These are phyloP conservation scores for Diplazon laetatorius DNA, from an alignment of 2,888 invertebrate genomes.

Conservation along the genomic window DNA sequence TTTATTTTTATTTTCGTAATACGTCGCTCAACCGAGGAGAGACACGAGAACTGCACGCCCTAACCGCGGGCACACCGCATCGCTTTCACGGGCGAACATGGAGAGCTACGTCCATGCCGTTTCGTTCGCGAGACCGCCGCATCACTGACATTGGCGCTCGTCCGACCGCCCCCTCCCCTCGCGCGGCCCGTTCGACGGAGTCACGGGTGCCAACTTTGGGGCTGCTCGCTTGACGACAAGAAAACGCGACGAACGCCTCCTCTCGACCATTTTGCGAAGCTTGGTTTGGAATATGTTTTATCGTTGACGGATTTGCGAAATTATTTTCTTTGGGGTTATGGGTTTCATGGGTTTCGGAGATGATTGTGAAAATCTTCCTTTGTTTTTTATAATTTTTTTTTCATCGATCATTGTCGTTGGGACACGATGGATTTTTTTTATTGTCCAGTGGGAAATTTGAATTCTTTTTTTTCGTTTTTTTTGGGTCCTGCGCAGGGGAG, in stretches of 20 bases:
- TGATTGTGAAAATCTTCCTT: too few relatives aligned
- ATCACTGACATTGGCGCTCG: constrained; percentile 64
- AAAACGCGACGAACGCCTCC: constrained; percentile 55
- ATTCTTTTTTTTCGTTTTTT: constrained; percentile 64
- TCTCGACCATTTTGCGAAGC: too few relatives aligned
- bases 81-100: constrained; percentile 80
- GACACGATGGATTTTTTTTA: not conserved
- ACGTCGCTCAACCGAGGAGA: constrained; percentile 71
- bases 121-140: constrained; percentile 73
- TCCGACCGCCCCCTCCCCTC: constrained; percentile 37
- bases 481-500: constrained; percentile 31
- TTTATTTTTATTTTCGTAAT: too few relatives aligned
- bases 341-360: too few relatives aligned
- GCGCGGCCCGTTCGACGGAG: too few relatives aligned
- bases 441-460: constrained; percentile 31
- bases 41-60: constrained; percentile 79
- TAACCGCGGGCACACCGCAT: constrained; percentile 81
- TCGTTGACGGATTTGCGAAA: too few relatives aligned
- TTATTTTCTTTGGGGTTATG: too few relatives aligned
- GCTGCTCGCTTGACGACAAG: constrained; percentile 69
- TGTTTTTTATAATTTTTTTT: too few relatives aligned
- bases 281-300: too few relatives aligned
- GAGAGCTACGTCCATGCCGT: constrained; percentile 79
- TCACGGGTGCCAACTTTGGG: constrained; percentile 61
- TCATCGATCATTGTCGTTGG: not conserved